These are phyloP conservation scores for Florisuga fusca DNA, from an alignment of 2,797 vertebrate species.

Conservation along the genomic window DNA sequence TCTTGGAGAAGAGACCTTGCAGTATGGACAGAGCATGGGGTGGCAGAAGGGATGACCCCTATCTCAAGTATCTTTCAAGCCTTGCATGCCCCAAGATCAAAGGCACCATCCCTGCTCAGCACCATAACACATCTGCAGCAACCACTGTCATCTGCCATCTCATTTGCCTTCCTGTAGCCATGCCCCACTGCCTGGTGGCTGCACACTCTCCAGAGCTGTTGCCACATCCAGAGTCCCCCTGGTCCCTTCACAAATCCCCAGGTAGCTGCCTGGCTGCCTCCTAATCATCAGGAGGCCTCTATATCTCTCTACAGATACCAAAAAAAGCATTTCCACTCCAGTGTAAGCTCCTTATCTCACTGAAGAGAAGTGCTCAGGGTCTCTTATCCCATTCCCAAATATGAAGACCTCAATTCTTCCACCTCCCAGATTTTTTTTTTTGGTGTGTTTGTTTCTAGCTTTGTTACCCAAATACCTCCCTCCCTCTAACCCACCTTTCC, in stretches of 20 bases:
- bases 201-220: fast-evolving
- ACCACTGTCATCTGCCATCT: background rate
- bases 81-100: fast-evolving
- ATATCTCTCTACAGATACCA: background rate
- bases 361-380: fast-evolving
- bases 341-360: slow-evolving; percentile 33
- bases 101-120: fast-evolving
- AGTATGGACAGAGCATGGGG: background rate
- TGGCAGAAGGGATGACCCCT: background rate
- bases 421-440: background rate
- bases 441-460: background rate
- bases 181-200: fast-evolving
- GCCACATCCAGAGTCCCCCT: background rate
- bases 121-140: fast-evolving
- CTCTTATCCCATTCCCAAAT: slow-evolving; percentile 20
- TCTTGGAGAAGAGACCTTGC: background rate
- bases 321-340: background rate
- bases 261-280: background rate
- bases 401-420: background rate
- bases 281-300: background rate
- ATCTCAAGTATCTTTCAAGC: background rate
- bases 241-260: background rate
- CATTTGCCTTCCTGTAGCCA: fast-evolving
- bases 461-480: background rate
- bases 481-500: background rate